Evolutionary conservation across 2,888 invertebrate species (phyloP).

Genomic region (Crossocerus cetratus): DNA sequence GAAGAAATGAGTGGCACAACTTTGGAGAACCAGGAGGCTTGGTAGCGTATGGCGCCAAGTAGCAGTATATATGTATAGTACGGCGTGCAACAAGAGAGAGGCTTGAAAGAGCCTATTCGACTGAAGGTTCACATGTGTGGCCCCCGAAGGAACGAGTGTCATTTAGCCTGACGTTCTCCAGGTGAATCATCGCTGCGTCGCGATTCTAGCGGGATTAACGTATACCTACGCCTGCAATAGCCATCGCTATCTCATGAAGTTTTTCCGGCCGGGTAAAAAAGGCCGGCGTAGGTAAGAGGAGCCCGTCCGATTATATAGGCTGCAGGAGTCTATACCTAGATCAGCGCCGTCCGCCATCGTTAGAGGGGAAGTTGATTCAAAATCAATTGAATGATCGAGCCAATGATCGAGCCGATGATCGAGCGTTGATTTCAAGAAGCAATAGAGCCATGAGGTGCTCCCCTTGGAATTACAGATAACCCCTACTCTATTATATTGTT

Average conservation of each 20-base stretch:
- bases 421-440: slow-evolving; percentile 23
- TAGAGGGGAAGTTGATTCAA: too few species aligned
- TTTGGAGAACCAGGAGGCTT: too few species aligned
- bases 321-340: slow-evolving; percentile 26
- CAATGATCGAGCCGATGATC: too few species aligned
- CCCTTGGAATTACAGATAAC: neutral
- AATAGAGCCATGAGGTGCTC: neutral
- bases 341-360: slow-evolving; percentile 19
- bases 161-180: slow-evolving; percentile 17
- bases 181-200: slow-evolving; percentile 25
- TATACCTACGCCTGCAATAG: slow-evolving; percentile 7
- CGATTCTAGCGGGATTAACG: neutral
- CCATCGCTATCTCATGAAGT: slow-evolving; percentile 38
- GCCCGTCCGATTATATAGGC: slow-evolving; percentile 10
- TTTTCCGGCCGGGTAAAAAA: slow-evolving; percentile 23
- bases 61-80: neutral
- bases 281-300: neutral
- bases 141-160: neutral
- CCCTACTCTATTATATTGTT: neutral
- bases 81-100: neutral
- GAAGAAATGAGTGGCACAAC: too few species aligned
- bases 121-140: neutral
- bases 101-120: too few species aligned
- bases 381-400: too few species aligned
- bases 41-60: too few species aligned